Conservation (phyloP, 2,113 vertebrate species). For the Ramphastos sulfuratus region DNA sequence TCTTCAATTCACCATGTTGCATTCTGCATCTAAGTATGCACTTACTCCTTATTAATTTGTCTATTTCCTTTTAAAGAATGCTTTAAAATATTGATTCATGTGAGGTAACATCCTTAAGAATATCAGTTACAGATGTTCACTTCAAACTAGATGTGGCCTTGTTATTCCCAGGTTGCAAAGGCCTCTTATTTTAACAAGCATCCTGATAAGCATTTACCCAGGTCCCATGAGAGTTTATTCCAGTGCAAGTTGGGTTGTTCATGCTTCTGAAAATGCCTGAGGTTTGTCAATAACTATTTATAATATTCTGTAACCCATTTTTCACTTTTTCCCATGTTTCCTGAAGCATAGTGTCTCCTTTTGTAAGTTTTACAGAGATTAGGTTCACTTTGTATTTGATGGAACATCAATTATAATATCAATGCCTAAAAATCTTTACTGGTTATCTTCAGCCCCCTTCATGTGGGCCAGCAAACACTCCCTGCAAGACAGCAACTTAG, state of each 20-base stretch:
- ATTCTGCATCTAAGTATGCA: too few relatives aligned
- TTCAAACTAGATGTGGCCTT: neutral
- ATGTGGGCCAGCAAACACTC: accelerated
- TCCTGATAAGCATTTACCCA: neutral
- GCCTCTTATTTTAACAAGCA: neutral
- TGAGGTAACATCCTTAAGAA: neutral
- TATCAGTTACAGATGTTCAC: neutral
- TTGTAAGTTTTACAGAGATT: neutral
- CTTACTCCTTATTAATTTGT: too few relatives aligned
- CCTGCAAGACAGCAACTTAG: neutral
- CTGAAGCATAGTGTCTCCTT: neutral
- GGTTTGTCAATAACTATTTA: neutral
- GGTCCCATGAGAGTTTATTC: neutral
- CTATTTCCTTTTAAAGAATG: too few relatives aligned
- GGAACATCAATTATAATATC: neutral
- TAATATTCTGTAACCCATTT: neutral
- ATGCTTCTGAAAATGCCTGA: neutral
- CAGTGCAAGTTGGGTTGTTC: neutral
- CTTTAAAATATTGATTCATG: neutral
- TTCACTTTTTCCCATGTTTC: neutral
- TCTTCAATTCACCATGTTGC: too few relatives aligned
- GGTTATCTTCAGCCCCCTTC: neutral
- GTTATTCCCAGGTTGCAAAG: neutral
- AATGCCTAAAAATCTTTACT: neutral
- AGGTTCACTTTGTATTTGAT: neutral